Evolutionary conservation across 2,113 vertebrate species (phyloP).

Genomic region (Sigmodon hispidus): DNA sequence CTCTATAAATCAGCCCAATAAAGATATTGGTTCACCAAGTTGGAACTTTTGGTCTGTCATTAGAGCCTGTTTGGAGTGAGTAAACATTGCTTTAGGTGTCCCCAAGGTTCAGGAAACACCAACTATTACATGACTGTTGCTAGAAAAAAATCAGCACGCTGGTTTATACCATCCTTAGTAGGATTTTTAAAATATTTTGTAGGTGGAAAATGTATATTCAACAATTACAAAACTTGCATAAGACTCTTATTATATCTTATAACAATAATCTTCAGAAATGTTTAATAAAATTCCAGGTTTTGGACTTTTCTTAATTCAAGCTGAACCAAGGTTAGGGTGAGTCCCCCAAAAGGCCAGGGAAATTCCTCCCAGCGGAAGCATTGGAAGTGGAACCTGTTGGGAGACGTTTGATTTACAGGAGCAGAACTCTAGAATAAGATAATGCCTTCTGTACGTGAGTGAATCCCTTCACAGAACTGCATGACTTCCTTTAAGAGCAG

Average conservation of each 20-base stretch:
- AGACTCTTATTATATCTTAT: background rate
- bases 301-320: background rate
- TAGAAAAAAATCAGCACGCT: background rate
- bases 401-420: background rate
- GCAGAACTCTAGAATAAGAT: background rate
- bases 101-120: background rate
- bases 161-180: background rate
- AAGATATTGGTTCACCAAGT: too few relatives aligned
- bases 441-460: background rate
- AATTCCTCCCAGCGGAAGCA: background rate
- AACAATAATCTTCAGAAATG: constrained; percentile 1
- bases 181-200: constrained; percentile 26
- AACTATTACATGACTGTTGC: background rate
- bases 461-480: background rate
- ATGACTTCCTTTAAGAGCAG: background rate
- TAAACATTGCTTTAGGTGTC: background rate
- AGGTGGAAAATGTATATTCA: constrained; percentile 2
- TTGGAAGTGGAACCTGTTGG: background rate
- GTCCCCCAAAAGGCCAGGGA: background rate
- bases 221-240: constrained; percentile 35
- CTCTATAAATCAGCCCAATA: background rate
- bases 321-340: background rate
- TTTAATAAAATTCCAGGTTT: background rate
- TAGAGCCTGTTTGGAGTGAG: background rate
- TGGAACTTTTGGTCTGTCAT: background rate